A percentile compares a stretch with the other conserved stretches of the same genome.
Evolutionary conservation across 2,888 invertebrate genomes (phyloP).

Genomic region (Nyleta sp.): DNA sequence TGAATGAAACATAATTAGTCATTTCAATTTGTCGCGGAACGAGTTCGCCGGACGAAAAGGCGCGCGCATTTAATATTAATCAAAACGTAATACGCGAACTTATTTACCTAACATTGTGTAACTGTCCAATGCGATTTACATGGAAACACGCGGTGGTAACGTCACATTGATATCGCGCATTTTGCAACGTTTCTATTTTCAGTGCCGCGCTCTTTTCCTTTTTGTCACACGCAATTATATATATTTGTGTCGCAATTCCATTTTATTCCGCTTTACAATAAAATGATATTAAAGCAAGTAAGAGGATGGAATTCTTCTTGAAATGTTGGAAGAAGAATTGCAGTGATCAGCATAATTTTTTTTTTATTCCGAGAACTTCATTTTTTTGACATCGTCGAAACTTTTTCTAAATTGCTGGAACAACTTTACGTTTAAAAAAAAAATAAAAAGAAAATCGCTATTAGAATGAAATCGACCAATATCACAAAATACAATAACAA

Average conservation of each 20-base stretch:
- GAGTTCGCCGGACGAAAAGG: slow-evolving; percentile 7
- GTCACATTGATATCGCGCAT: slow-evolving; percentile 27
- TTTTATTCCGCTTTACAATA: not conserved
- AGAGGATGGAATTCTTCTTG: too few species aligned
- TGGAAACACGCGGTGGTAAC: slow-evolving; percentile 34
- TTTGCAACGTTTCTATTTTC: slow-evolving; percentile 47
- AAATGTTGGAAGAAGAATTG: too few species aligned
- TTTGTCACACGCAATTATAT: slow-evolving; percentile 22
- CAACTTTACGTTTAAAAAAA: too few species aligned
- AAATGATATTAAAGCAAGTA: too few species aligned
- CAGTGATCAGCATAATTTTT: too few species aligned
- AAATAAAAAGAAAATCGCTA: too few species aligned
- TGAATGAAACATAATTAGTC: slow-evolving; percentile 19
- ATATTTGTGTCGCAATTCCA: slow-evolving; percentile 20
- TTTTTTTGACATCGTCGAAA: too few species aligned
- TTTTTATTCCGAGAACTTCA: too few species aligned
- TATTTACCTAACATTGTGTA: slow-evolving; percentile 43
- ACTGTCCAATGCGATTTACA: slow-evolving; percentile 38
- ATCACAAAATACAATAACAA: too few species aligned
- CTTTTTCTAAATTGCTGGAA: too few species aligned
- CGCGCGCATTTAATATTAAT: slow-evolving; percentile 40
- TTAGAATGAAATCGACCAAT: too few species aligned
- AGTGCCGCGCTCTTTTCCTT: not conserved
- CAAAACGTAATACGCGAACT: slow-evolving; percentile 27
- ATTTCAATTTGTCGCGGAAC: slow-evolving; percentile 20